Base-by-base conservation (phyloP, 2,888 invertebrate genomes). In the Drosophila formosana region DNA sequence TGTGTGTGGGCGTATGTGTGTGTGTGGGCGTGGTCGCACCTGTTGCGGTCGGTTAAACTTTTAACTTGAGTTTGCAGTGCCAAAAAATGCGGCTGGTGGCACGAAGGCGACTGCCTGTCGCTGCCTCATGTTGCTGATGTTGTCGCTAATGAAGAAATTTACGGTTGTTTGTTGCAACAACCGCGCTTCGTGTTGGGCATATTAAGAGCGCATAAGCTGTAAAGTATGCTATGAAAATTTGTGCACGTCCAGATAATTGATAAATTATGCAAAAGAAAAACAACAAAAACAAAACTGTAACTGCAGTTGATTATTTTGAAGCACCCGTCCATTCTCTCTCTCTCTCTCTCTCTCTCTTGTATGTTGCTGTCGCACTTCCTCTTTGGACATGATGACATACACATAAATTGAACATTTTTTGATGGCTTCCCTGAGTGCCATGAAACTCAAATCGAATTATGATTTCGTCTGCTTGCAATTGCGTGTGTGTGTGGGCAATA, bases 31-130 rank as follows among this genome's bases (percentile, higher is more conserved):
- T 76, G 63, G 56, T 28, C 4, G 47, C 81, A 87, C 82, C 84
- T 82, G 82, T 82, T 82, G 82, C 82, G 84, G 81, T 84, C 68
- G 67, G 61, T 65, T 84, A 28, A 69, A 87, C 81, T 81, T 87
- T 84, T 71, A 81, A 77, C 69, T 62, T 72, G 60, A 72, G 70
- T 81, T 78, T 46, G 18, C 49, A 9, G 55, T 49, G 56, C 37
- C 0, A 4, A n/a, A 4, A 37, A 47, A 56, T 51, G 18, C 18
- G 18, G 18, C 18, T 18, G 18, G 18, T 18, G 18, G 18, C 18
- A 18, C 18, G 18, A 55, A 13, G 51, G 43, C 11, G 11, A 2
- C 32, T 6, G 32, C 32, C 32, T 25, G 45, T 45, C 25, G 23
- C n/a, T 37, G 23, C 11, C 41, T 47, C 30, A 8, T 18, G 23